Conservation (phyloP, 53 echinoderm and acorn worm genomes). For the Stichopus horrens region DNA sequence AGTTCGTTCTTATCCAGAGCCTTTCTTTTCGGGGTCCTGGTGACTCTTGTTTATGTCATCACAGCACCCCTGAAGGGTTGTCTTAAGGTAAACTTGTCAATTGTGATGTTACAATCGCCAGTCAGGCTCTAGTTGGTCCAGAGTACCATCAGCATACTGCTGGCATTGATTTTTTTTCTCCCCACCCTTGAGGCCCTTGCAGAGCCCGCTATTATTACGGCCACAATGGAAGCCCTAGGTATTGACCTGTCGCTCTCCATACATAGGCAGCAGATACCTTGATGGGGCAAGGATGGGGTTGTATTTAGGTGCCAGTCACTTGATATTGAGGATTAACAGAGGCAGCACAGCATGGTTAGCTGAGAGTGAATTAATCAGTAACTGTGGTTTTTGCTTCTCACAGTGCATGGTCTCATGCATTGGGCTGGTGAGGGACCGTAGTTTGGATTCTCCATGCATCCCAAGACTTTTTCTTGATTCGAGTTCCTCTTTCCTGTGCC, state of each 20-base stretch:
- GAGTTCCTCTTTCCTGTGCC: too few species aligned
- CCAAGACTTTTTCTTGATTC: too few species aligned
- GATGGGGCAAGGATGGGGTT: neutral
- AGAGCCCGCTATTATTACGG: conserved; percentile 14
- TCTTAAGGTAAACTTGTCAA: conserved; percentile 21
- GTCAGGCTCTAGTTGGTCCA: conserved; percentile 29
- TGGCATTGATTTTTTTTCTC: conserved; percentile 18
- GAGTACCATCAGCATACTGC: neutral
- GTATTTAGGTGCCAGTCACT: too few species aligned
- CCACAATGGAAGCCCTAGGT: conserved; percentile 7
- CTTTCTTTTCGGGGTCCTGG: neutral
- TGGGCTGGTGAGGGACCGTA: too few species aligned
- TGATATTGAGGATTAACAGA: neutral
- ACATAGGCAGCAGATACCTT: neutral
- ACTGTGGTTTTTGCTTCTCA: too few species aligned
- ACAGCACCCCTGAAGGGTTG: neutral
- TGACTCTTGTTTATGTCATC: neutral
- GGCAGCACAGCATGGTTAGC: too few species aligned
- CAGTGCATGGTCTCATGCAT: too few species aligned
- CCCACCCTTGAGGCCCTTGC: conserved; percentile 15
- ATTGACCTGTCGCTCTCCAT: conserved; percentile 17
- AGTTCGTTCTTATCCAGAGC: too few species aligned
- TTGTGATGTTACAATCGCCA: neutral
- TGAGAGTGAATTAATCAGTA: too few species aligned
- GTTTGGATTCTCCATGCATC: too few species aligned